Base-by-base conservation (phyloP, 2,113 vertebrate species). In the Esox niger region DNA sequence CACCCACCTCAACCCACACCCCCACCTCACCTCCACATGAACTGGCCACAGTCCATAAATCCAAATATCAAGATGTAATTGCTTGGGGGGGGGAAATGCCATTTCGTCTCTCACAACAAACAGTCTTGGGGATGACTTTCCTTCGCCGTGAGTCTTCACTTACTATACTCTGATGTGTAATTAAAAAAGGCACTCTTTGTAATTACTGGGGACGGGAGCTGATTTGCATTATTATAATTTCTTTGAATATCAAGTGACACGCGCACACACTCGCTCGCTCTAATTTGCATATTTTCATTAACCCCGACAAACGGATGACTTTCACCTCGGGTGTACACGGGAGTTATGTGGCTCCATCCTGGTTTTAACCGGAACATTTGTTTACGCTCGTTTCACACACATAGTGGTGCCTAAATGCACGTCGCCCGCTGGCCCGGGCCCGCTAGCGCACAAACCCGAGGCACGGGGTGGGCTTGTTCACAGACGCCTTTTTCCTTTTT, bases 251-350 rank as follows among this genome's bases (percentile, higher is more conserved):
- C n/a, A 62, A 68, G 35, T 66, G 1, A 43, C 38, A 43, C 32
- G 9, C 32, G 9, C 32, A 4, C 38, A 43, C 38, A 43, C 38
- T 15, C 35, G 17, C 38, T 15, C 13, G 17, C 58, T 66, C 32
- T 30, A 23, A 79, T 82, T 79, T 69, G 74, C 76, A 82, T 76
- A 76, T 79, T 79, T 76, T 82, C 74, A 79, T 82, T 82, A 76
- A 76, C 68, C 70, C 59, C 60, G 33, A 27, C 23, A 62, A 76
- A 74, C 71, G 47, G 79, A 79, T 74, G 69, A 79, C 71, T 79
- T 68, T 74, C 71, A 77, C 10, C 52, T 68, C 71, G 68, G 49
- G 1, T 9, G 49, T 27, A 71, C 57, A 64, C 49, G 38, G 26
- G 60, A 55, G 62, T 54, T 79, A 52, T 29, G 17, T 10, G 38